Evolutionary conservation across 2,113 vertebrate species (phyloP), one percentile per base, ranked within the genome.

Genomic region (Erythrocercus mccallii): DNA sequence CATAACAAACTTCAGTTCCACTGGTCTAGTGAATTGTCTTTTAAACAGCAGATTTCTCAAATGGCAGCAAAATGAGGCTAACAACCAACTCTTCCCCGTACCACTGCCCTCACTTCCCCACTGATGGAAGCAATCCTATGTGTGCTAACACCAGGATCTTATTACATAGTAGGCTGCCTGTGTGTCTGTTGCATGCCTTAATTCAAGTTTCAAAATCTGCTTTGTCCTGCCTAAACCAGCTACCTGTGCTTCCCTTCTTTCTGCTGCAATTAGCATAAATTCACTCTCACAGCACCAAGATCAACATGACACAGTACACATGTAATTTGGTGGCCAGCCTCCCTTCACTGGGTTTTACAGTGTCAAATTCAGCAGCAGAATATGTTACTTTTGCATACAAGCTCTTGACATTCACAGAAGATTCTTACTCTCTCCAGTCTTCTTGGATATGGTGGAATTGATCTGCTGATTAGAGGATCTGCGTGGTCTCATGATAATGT

Each of bases 401-500:
- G 25, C 35, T 60, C 60, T 71, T 81, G 68, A 61, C 48, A 54
- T 27, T 44, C 38, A 56, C 33, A 45, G 48, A 25, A 69, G 33
- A 47, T 45, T 54, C 54, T 58, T 86, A 33, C 7, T 37, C 14
- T 78, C 38, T 48, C 1, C 3, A 66, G 7, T 30, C 48, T 72
- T 37, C 87, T 81, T 48, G 38, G 61, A 72, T 35, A 21, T 25
- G 27, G 27, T 47, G 40, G 22, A 50, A 79, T 50, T 54, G 13
- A 50, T 45, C 50, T 48, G 13, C 47, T 62, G n/a, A 33, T 68
- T 30, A 53, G 66, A 82, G 45, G 25, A 64, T 51, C 20, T 60
- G 28, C 1, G 0, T 42, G 21, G 33, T 54, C 21, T 69, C 4
- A 0, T 48, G 58, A 37, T 21, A 45, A n/a, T 0, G 0, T 37